Conservation (phyloP, 92 coral and sea anemone genomes). For the Isaurus tuberculatus region DNA sequence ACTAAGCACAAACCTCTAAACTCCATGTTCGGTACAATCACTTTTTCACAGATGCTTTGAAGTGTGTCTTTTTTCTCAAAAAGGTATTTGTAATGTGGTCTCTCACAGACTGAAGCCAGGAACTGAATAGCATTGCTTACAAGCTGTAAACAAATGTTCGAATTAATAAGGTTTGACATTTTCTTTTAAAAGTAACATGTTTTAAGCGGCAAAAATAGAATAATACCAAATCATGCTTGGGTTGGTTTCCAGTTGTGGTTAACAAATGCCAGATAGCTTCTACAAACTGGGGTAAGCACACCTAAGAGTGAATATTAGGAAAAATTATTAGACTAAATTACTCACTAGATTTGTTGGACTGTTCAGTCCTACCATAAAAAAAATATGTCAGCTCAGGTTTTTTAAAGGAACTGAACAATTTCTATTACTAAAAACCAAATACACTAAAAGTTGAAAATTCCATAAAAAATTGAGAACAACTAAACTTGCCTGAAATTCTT, state of each 20-base stretch:
- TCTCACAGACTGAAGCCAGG: constrained; percentile 93
- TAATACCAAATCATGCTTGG: constrained; percentile 95
- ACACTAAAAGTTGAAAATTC: too few relatives aligned
- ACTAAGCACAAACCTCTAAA: constrained; percentile 79
- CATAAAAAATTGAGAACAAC: not conserved
- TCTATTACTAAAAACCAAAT: too few relatives aligned
- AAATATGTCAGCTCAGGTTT: too few relatives aligned
- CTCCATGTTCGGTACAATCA: constrained; percentile 96
- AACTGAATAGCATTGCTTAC: constrained; percentile 98
- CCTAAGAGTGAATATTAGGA: constrained; percentile 41
- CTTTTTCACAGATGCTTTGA: constrained; percentile 94
- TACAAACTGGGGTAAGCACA: constrained; percentile 93
- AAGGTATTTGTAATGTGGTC: constrained; percentile 87
- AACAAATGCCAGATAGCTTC: constrained; percentile 97
- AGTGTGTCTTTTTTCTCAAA: constrained; percentile 91
- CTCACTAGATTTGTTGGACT: too few relatives aligned
- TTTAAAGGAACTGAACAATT: too few relatives aligned
- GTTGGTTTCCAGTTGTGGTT: constrained; percentile 71
- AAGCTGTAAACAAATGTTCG: constrained; percentile 59
- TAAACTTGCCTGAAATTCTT: constrained; percentile 90
- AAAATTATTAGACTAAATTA: not conserved
- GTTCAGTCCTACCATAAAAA: too few relatives aligned
- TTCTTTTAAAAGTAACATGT: not conserved
- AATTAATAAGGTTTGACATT: not conserved
- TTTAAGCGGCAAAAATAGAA: not conserved